Percentiles rank a stretch among this genome's conserved stretches.
Evolutionary conservation across 1,140 invertebrate genomes (phyloP).

Genomic region (Euwallacea similis): DNA sequence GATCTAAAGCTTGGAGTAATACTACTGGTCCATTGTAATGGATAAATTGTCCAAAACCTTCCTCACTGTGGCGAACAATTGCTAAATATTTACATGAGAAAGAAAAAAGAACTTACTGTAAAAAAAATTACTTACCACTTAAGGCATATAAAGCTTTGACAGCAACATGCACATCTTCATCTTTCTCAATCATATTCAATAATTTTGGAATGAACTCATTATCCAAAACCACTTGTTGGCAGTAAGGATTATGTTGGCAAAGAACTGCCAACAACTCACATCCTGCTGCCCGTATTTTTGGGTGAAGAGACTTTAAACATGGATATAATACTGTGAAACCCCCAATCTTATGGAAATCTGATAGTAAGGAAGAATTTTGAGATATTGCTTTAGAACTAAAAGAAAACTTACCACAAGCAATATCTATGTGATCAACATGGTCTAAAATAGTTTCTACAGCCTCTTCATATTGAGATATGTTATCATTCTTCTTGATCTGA

Average conservation of each 20-base stretch:
- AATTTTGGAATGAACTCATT: constrained; percentile 65
- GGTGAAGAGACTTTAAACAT: constrained; percentile 65
- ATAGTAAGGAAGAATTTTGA: constrained; percentile 41
- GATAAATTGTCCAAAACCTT: constrained; percentile 62
- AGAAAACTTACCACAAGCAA: constrained; percentile 65
- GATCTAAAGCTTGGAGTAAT: constrained; percentile 64
- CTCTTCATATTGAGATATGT: constrained; percentile 59
- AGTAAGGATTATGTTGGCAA: constrained; percentile 79
- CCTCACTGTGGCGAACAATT: constrained; percentile 62
- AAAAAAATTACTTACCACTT: constrained; percentile 64
- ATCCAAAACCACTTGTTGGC: constrained; percentile 67
- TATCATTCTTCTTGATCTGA: constrained; percentile 56
- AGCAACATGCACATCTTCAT: constrained; percentile 60
- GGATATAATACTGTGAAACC: constrained; percentile 70
- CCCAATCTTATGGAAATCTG: constrained; percentile 82
- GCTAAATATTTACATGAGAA: constrained; percentile 54
- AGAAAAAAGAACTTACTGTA: constrained; percentile 4
- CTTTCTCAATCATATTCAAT: constrained; percentile 65
- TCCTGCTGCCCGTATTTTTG: constrained; percentile 62
- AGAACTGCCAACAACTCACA: constrained; percentile 72
- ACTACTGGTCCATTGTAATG: constrained; percentile 64
- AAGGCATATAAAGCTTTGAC: constrained; percentile 74
- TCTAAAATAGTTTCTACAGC: constrained; percentile 65
- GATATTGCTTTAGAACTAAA: constrained; percentile 3
- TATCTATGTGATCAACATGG: constrained; percentile 70